Conservation (phyloP, 1,140 invertebrate genomes). For the Cherax quadricarinatus region DNA sequence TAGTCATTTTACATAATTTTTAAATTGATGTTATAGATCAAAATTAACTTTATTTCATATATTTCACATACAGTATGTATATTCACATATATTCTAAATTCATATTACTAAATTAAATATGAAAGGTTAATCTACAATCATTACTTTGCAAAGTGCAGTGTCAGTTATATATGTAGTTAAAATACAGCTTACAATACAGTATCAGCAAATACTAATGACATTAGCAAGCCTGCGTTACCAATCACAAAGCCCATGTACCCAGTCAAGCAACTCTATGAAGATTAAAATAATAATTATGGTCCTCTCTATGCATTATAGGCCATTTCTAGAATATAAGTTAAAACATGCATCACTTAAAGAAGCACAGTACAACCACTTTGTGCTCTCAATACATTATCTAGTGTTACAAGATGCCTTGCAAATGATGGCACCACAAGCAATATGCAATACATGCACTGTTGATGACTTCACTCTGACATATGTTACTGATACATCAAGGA, state of each 20-base stretch:
- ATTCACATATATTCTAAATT: background rate
- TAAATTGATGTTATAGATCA: too few relatives aligned
- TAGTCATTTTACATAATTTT: too few relatives aligned
- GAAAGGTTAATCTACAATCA: conserved; percentile 1
- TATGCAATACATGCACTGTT: too few relatives aligned
- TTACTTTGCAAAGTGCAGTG: background rate
- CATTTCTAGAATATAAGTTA: background rate
- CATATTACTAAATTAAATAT: background rate
- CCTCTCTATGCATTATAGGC: background rate
- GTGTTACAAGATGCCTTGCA: too few relatives aligned
- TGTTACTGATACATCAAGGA: too few relatives aligned
- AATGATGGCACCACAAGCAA: too few relatives aligned
- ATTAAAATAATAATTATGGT: background rate
- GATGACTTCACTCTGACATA: too few relatives aligned
- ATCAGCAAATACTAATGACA: background rate
- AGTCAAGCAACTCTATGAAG: background rate
- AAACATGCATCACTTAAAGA: background rate
- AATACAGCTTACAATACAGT: background rate
- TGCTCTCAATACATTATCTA: too few relatives aligned
- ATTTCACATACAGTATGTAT: background rate
- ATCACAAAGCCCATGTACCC: background rate
- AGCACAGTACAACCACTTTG: too few relatives aligned
- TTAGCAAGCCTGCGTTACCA: background rate
- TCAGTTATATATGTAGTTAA: background rate
- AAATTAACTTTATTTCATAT: background rate